Evolutionary conservation across 2,113 vertebrate species (phyloP).

Genomic region (Dasypus novemcinctus): DNA sequence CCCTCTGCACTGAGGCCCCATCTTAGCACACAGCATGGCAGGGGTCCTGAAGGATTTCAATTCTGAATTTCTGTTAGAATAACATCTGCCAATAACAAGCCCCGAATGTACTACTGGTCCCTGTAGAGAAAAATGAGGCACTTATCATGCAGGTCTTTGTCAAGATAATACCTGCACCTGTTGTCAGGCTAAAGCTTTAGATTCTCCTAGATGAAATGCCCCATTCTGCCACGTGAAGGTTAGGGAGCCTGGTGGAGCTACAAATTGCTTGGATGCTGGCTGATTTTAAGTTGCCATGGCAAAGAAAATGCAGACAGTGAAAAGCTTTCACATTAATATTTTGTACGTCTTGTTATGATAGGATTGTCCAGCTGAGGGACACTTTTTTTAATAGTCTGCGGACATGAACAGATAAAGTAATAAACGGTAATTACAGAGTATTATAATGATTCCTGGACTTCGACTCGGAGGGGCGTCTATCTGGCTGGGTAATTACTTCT

Average conservation of each 20-base stretch:
- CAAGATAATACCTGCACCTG: constrained; percentile 71
- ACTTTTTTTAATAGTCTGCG: constrained; percentile 70
- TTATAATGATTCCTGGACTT: constrained; percentile 78
- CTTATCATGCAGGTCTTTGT: constrained; percentile 77
- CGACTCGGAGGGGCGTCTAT: constrained; percentile 67
- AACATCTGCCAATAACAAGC: constrained; percentile 60
- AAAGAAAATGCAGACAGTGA: constrained; percentile 83
- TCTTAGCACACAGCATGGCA: constrained; percentile 34
- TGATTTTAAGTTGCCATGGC: constrained; percentile 86
- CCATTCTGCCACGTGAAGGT: constrained; percentile 63
- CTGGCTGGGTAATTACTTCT: constrained; percentile 71
- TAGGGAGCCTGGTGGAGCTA: constrained; percentile 78
- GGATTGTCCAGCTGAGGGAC: constrained; percentile 80
- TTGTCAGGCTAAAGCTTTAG: constrained; percentile 74
- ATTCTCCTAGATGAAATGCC: constrained; percentile 71
- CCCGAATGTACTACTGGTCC: constrained; percentile 62
- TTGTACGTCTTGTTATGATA: constrained; percentile 81
- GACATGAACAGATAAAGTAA: constrained; percentile 80
- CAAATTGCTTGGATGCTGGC: constrained; percentile 82
- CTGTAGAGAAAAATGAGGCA: constrained; percentile 72
- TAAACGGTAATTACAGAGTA: constrained; percentile 82
- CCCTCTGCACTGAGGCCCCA: background rate
- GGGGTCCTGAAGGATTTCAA: constrained; percentile 72
- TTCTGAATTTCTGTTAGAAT: constrained; percentile 73
- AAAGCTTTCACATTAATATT: constrained; percentile 82